Base-by-base conservation (phyloP, 2,797 vertebrate genomes). In the Eutrigla gurnardus region DNA sequence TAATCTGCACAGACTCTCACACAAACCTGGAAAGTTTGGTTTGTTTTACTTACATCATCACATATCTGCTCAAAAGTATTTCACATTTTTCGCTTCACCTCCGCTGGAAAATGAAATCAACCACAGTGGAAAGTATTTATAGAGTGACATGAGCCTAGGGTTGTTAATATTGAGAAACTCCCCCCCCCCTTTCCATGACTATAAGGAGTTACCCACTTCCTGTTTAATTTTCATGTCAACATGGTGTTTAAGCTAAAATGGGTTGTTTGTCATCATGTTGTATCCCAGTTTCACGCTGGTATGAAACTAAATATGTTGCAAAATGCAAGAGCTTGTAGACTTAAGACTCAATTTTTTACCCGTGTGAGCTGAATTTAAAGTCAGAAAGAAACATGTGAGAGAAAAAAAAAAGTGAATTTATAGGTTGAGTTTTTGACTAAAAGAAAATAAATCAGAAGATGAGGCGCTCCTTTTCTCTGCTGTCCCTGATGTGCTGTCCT, bases 1-100 rank as follows among this genome's bases (percentile, higher is more conserved):
- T 87, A 73, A 84, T 83, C 83, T 81, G 77, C 63, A 65, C 76
- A 70, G 65, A 76, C 73, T 73, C 66, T 67, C 58, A 53, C 52
- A 64, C 55, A n/a, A 68, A 54, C 58, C 77, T 63, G 57, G 43
- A 80, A 78, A 78, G 67, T 75, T 81, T 77, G 73, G 10, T 76
- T 82, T 76, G 73, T 69, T 66, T 82, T 53, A 67, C 57, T 75
- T 52, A 36, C 25, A 65, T 81, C 63, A 53, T 74, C 77, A 68
- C 71, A 78, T 33, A 61, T 79, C 35, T 39, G 13, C 25, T 50
- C 65, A 55, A 45, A 62, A 80, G 64, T 47, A 57, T 60, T 76
- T 60, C 8, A 75, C 6, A 5, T 15, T 9, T 6, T 75, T 4
- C 37, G 11, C 47, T 25, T 12, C 6, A n/a, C 35, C 3, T 64